A percentile compares a stretch with the other conserved stretches of the same genome.
phyloP scores from a whole-genome alignment of 2,888 invertebrate genomes.

The Eristalis intricaria region DNA sequence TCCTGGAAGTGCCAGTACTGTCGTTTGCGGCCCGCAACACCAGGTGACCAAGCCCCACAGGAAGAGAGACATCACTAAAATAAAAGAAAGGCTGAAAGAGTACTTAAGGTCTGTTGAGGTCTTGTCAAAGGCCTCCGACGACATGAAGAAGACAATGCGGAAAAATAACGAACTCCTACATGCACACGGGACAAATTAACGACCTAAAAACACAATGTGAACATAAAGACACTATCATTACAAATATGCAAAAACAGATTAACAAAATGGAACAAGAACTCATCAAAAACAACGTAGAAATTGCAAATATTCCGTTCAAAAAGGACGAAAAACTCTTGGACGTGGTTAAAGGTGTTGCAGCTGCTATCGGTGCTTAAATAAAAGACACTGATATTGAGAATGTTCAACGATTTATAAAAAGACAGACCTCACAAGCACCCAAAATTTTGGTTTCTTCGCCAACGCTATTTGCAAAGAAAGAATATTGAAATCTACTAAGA shows the following conservation, averaged over 20 bases:
- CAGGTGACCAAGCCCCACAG: background rate
- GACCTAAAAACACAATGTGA: conserved; percentile 2
- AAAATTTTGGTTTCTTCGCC: too few relatives aligned
- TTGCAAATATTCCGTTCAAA: background rate
- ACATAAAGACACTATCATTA: background rate
- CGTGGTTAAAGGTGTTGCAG: background rate
- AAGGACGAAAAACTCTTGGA: background rate
- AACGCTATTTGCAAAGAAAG: background rate
- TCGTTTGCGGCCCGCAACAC: background rate
- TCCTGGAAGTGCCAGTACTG: background rate
- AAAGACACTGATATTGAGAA: conserved; percentile 2
- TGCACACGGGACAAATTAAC: background rate
- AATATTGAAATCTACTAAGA: background rate
- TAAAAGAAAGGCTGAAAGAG: conserved; percentile 4
- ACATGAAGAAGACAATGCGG: conserved; percentile 8
- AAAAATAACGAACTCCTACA: conserved; percentile 3
- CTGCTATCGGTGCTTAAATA: background rate
- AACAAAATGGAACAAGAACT: background rate
- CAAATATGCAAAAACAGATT: background rate
- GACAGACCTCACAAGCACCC: background rate
- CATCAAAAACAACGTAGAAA: conserved; percentile 1
- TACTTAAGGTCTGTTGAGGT: background rate
- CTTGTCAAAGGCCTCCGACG: conserved; percentile 4
- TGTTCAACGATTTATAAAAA: background rate
- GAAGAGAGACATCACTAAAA: background rate